Conservation (phyloP, 2,888 invertebrate genomes). For the Sinelater perroti region DNA sequence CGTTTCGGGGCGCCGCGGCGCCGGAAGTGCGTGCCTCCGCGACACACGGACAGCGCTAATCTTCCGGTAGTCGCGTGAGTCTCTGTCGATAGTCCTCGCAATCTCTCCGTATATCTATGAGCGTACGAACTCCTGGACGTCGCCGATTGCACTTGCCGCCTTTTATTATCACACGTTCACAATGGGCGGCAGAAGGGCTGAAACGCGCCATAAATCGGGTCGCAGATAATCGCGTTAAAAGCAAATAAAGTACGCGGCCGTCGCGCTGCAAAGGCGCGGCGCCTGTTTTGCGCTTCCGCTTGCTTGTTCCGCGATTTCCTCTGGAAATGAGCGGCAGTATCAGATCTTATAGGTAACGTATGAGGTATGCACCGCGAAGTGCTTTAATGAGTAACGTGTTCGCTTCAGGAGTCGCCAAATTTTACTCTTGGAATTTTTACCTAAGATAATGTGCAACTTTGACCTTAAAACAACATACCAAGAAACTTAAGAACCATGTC, state of each 20-base stretch:
- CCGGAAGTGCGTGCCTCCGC: conserved; percentile 56
- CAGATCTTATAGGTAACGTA: no score
- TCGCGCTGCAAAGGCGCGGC: no score
- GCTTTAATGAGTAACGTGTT: no score
- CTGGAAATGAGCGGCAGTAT: no score
- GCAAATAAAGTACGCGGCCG: not conserved
- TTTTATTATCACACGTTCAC: conserved; percentile 28
- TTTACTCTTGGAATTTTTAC: no score
- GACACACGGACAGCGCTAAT: conserved; percentile 58
- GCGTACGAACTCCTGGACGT: conserved; percentile 36
- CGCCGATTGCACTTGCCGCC: conserved; percentile 30
- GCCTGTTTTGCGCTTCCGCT: no score
- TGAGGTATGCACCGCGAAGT: no score
- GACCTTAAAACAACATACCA: no score
- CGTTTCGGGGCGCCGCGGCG: conserved; percentile 30
- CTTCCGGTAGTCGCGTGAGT: conserved; percentile 57
- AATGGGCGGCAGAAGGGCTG: conserved; percentile 25
- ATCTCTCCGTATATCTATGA: conserved; percentile 53
- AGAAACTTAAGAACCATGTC: no score
- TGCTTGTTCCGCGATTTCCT: no score
- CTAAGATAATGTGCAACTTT: no score
- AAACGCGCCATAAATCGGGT: not conserved
- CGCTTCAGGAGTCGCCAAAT: no score
- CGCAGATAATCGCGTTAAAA: conserved; percentile 5
- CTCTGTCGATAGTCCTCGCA: conserved; percentile 47